A percentile compares a stretch with the other conserved stretches of the same genome.
Evolutionary conservation across 2,113 vertebrate genomes (phyloP).

Genomic region (Brachyhypopomus occidentalis): DNA sequence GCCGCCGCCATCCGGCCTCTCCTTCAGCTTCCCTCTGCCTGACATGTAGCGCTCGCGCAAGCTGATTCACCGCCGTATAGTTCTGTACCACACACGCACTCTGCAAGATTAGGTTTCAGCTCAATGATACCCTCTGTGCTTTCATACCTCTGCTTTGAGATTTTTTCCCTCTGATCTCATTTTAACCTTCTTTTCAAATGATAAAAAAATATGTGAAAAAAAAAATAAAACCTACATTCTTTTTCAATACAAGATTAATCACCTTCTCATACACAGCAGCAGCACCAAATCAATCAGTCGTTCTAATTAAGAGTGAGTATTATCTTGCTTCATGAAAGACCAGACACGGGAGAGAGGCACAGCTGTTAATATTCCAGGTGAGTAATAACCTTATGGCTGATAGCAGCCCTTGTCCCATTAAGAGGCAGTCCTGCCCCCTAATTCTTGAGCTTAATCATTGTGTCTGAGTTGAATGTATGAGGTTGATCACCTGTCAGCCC

Average conservation of each 20-base stretch:
- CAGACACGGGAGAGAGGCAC: not conserved
- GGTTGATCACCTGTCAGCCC: constrained; percentile 3
- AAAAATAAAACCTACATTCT: not conserved
- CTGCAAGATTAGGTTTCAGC: no score
- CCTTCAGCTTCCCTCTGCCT: not conserved
- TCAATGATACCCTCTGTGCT: no score
- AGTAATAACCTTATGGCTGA: constrained; percentile 33
- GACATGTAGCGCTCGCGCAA: not conserved
- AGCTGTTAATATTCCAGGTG: constrained; percentile 34
- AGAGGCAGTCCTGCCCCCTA: constrained; percentile 1
- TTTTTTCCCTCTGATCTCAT: not conserved
- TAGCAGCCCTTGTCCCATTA: constrained; percentile 31
- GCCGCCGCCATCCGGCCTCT: not conserved
- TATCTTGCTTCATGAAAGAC: constrained; percentile 6
- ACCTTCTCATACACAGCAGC: constrained; percentile 20
- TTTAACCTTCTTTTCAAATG: not conserved
- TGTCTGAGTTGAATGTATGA: constrained; percentile 4
- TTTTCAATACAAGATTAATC: constrained; percentile 25
- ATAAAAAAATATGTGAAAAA: not conserved
- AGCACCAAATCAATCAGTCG: constrained; percentile 25
- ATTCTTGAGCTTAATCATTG: constrained; percentile 34
- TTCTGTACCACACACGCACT: no score
- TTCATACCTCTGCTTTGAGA: not conserved
- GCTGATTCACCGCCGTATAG: not conserved
- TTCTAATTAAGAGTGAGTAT: constrained; percentile 30